Conservation (phyloP, 2,113 vertebrate species). For the Pseudolaguvia tuberculata region DNA sequence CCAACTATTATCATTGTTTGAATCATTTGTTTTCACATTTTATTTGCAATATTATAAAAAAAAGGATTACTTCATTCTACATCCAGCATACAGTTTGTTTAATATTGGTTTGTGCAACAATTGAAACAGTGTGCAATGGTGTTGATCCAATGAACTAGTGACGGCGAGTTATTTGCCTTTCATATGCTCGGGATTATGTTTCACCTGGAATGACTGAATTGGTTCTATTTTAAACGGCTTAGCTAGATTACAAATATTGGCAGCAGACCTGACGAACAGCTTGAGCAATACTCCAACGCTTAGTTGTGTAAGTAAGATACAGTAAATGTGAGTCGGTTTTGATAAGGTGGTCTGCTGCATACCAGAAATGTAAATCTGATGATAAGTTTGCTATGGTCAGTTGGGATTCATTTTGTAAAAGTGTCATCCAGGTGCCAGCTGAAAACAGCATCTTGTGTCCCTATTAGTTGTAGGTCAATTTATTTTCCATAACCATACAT, state of each 20-base stretch:
- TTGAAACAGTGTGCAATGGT: constrained; percentile 2
- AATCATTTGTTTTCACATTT: constrained; percentile 43
- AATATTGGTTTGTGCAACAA: constrained; percentile 48
- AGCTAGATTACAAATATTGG: not conserved
- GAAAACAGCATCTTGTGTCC: constrained; percentile 18
- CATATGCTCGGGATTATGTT: not conserved
- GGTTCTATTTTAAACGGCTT: not conserved
- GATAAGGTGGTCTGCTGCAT: no score
- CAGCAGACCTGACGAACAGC: not conserved
- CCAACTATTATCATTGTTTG: constrained; percentile 54
- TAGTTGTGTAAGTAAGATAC: no score
- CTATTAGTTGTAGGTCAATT: constrained; percentile 18
- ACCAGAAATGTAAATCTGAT: not conserved
- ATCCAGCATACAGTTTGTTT: constrained; percentile 69
- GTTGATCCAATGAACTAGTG: not conserved
- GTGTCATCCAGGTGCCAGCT: constrained; percentile 1
- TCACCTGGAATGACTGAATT: not conserved
- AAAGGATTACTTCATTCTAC: no score
- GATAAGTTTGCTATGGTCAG: not conserved
- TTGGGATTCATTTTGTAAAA: not conserved
- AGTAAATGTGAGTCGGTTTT: no score
- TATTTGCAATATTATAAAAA: constrained; percentile 49
- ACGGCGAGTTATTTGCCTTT: constrained; percentile 10
- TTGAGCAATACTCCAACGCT: not conserved
- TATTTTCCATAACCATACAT: constrained; percentile 53